These are phyloP conservation scores for Drosophila tristis DNA, from an alignment of 1,140 invertebrate genomes.

Conservation along the genomic window DNA sequence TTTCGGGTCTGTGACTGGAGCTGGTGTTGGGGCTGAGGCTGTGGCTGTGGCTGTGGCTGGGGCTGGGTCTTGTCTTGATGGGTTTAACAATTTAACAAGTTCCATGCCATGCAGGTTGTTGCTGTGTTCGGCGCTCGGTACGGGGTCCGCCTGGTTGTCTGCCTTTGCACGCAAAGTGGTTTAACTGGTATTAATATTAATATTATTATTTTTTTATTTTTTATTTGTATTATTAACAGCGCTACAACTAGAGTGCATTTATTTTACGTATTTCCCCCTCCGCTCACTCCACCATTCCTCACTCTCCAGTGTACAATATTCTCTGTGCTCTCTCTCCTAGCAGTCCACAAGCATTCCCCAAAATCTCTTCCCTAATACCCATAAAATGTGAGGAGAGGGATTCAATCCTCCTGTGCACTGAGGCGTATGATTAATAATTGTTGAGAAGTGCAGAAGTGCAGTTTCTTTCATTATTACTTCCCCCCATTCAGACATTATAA, in stretches of 20 bases:
- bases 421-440: conserved; percentile 16
- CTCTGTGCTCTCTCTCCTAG: conserved; percentile 21
- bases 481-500: conserved; percentile 28
- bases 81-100: conserved; percentile 56
- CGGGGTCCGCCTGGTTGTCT: conserved; percentile 56
- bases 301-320: conserved; percentile 38
- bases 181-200: conserved; percentile 72
- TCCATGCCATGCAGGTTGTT: conserved; percentile 48
- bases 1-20: too few relatives aligned
- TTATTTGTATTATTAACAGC: conserved; percentile 59
- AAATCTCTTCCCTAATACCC: conserved; percentile 16
- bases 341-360: conserved; percentile 31
- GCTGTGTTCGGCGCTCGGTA: conserved; percentile 10
- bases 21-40: too few relatives aligned
- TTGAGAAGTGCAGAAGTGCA: neutral
- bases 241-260: conserved; percentile 43
- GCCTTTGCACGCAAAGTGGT: conserved; percentile 72
- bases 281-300: too few relatives aligned
- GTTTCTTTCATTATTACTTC: conserved; percentile 7
- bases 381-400: neutral
- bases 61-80: conserved; percentile 43
- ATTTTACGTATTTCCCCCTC: conserved; percentile 18
- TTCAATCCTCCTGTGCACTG: neutral
- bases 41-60: neutral
- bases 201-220: conserved; percentile 13